These are phyloP conservation scores for Sylvia atricapilla DNA, from an alignment of 2,113 vertebrate genomes.

Conservation along the genomic window DNA sequence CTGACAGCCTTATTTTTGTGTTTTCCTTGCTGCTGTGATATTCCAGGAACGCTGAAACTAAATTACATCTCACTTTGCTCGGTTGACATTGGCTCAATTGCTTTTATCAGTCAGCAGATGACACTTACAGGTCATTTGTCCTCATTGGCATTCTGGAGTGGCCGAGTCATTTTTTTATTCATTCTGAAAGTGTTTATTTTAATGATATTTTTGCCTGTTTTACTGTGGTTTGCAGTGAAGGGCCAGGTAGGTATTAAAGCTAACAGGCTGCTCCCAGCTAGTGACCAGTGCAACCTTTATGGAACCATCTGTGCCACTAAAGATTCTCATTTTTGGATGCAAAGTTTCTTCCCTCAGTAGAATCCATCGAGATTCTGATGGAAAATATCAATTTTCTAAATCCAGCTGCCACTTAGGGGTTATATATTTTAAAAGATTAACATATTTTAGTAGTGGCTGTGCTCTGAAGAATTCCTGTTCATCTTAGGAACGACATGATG, in stretches of 20 bases:
- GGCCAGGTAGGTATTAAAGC: neutral
- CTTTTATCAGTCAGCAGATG: neutral
- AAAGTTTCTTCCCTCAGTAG: neutral
- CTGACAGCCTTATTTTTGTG: neutral
- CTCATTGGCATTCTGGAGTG: constrained; percentile 16
- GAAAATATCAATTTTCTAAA: neutral
- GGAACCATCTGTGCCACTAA: neutral
- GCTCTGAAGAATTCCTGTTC: neutral
- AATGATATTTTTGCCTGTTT: neutral
- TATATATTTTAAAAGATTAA: neutral
- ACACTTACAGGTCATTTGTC: neutral
- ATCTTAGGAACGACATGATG: accelerated
- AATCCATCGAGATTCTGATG: neutral
- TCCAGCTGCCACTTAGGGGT: neutral
- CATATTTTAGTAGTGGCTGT: neutral
- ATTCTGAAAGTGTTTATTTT: neutral
- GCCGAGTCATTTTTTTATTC: constrained; percentile 4
- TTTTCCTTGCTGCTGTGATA: neutral
- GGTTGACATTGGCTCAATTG: neutral
- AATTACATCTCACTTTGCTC: neutral
- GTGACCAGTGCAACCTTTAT: neutral
- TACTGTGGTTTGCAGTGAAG: neutral
- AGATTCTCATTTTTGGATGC: neutral
- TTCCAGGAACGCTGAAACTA: neutral
- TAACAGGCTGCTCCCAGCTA: neutral